A percentile compares a stretch with the other conserved stretches of the same genome.
Conservation (phyloP, 1,140 invertebrate genomes). For the Drosophila nigrodunni region DNA sequence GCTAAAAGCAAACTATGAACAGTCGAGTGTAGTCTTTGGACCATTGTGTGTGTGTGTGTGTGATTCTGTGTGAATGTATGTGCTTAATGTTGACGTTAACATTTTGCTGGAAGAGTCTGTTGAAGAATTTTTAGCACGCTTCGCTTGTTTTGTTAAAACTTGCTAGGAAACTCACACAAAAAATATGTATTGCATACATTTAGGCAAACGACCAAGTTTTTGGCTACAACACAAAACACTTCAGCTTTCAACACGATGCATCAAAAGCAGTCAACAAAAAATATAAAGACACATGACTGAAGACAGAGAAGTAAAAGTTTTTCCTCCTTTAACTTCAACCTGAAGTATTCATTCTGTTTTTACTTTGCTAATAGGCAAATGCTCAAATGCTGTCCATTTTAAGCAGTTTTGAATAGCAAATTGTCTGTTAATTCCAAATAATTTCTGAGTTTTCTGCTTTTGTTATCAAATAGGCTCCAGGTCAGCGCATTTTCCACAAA, state of each 20-base stretch:
- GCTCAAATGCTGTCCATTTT: neutral
- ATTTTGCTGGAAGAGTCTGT: slow-evolving; percentile 21
- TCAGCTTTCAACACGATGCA: slow-evolving; percentile 14
- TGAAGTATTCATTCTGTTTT: neutral
- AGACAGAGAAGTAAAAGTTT: neutral
- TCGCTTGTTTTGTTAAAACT: slow-evolving; percentile 58
- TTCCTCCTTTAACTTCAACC: neutral
- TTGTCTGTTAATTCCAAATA: neutral
- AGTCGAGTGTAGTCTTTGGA: slow-evolving; percentile 12
- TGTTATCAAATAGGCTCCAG: slow-evolving; percentile 54
- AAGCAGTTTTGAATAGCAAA: neutral
- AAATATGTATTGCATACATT: slow-evolving; percentile 66
- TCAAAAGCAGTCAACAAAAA: slow-evolving; percentile 16
- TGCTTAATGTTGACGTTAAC: slow-evolving; percentile 49
- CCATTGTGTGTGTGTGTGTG: slow-evolving; percentile 20
- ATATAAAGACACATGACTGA: neutral
- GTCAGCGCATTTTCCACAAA: slow-evolving; percentile 65
- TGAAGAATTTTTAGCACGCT: slow-evolving; percentile 61
- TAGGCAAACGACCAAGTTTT: slow-evolving; percentile 45
- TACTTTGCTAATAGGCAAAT: slow-evolving; percentile 11
- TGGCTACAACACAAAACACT: slow-evolving; percentile 21
- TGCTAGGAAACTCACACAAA: slow-evolving; percentile 9
- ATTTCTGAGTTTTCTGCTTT: neutral
- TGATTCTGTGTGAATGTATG: slow-evolving; percentile 19
- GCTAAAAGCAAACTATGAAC: neutral